Percentiles rank a stretch among this genome's conserved stretches.
Evolutionary conservation across 2,797 vertebrate species (phyloP).

Genomic region (Pelochelys cantorii): DNA sequence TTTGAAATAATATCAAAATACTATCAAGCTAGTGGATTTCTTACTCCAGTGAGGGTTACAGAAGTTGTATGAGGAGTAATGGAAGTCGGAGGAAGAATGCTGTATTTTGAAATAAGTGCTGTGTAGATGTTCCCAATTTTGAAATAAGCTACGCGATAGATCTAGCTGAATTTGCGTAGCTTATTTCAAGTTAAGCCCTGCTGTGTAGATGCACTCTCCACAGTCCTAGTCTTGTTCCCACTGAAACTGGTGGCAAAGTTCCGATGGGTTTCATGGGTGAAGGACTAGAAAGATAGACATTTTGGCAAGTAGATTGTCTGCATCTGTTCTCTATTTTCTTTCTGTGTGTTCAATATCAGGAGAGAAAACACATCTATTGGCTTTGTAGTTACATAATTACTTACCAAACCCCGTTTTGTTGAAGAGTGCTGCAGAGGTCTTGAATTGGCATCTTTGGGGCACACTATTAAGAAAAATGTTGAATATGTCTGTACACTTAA

Average conservation of each 20-base stretch:
- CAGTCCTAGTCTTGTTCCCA: accelerated
- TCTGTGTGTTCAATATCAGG: neutral
- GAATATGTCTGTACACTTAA: neutral
- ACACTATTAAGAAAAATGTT: neutral
- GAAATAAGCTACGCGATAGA: no score
- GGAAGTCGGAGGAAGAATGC: no score
- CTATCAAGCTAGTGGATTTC: no score
- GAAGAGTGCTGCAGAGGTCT: neutral
- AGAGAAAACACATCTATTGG: neutral
- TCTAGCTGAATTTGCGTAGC: no score
- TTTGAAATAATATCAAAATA: no score
- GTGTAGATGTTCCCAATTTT: no score
- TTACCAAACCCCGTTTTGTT: constrained; percentile 23
- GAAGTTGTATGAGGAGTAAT: no score
- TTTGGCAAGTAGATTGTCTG: neutral
- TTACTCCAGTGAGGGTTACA: no score
- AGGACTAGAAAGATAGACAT: neutral
- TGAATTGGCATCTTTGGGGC: neutral
- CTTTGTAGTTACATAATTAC: constrained; percentile 25
- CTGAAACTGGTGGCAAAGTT: neutral
- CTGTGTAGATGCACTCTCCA: no score
- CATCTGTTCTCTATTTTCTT: neutral
- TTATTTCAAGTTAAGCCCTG: no score
- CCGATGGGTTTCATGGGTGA: neutral
- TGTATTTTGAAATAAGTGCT: no score